Conservation (phyloP, 2,113 vertebrate species). For the Eira barbara region DNA sequence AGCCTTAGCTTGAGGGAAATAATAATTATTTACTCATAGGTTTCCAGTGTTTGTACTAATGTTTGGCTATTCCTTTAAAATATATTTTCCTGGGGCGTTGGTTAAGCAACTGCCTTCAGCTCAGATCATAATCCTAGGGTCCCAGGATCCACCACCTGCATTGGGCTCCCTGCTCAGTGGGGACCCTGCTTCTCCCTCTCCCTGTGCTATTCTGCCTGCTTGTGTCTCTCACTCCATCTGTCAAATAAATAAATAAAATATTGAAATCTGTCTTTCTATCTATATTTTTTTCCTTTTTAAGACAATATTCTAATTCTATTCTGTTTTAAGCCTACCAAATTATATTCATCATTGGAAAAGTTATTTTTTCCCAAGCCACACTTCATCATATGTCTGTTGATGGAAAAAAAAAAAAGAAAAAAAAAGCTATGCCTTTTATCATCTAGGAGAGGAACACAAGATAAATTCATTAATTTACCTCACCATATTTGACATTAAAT, state of each 20-base stretch:
- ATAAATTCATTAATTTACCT: background rate
- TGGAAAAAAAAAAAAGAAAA: background rate
- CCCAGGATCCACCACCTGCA: no score
- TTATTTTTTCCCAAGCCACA: background rate
- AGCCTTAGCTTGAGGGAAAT: background rate
- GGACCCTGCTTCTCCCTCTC: no score
- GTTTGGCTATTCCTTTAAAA: background rate
- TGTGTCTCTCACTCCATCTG: no score
- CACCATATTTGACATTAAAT: background rate
- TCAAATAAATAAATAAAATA: no score
- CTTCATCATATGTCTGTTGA: background rate
- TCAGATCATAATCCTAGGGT: no score
- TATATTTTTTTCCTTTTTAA: background rate
- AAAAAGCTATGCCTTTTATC: background rate
- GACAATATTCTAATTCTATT: background rate
- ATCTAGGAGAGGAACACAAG: background rate
- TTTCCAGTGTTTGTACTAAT: background rate
- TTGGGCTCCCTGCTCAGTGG: no score
- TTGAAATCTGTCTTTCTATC: no score
- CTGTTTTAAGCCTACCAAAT: background rate
- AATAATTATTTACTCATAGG: background rate
- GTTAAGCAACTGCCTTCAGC: no score
- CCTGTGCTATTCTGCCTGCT: no score
- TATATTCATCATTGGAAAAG: background rate
- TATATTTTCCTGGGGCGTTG: no score